Percentiles rank a stretch among this genome's conserved stretches.
These are phyloP conservation scores for Neoseiulus cucumeris DNA, from an alignment of 1,140 invertebrate species.

Conservation along the genomic window DNA sequence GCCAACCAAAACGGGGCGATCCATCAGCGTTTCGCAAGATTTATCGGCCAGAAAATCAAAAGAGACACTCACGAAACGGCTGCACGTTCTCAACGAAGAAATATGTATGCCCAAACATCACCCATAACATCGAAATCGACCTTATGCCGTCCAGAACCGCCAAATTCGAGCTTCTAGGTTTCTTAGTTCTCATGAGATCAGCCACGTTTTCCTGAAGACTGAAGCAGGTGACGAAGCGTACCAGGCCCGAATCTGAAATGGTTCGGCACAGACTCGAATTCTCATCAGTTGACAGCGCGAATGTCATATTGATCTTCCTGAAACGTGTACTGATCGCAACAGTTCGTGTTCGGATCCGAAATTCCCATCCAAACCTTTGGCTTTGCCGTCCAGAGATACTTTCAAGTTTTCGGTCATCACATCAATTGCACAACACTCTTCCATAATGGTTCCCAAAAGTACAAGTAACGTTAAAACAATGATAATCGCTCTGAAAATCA, in stretches of 20 bases:
- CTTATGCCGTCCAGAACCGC: neutral
- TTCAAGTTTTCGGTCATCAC: too few relatives aligned
- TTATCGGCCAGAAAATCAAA: neutral
- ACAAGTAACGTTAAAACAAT: too few relatives aligned
- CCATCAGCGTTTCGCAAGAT: neutral
- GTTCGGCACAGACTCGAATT: too few relatives aligned
- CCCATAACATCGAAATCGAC: neutral
- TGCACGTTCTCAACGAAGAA: slow-evolving; percentile 8
- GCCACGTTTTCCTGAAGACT: neutral
- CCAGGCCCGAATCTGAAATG: neutral
- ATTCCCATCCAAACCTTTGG: too few relatives aligned
- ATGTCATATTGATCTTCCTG: too few relatives aligned
- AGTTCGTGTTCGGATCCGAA: too few relatives aligned
- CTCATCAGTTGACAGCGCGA: too few relatives aligned
- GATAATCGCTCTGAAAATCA: too few relatives aligned
- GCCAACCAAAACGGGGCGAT: neutral
- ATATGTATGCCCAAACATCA: slow-evolving; percentile 10
- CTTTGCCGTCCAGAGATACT: too few relatives aligned
- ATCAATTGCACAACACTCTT: too few relatives aligned
- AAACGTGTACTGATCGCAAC: too few relatives aligned
- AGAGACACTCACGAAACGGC: neutral
- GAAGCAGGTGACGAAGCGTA: neutral
- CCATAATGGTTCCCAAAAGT: too few relatives aligned
- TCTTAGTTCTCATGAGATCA: neutral
- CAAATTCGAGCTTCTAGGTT: neutral